Conservation (phyloP, 2,113 vertebrate species). For the Myodes glareolus region DNA sequence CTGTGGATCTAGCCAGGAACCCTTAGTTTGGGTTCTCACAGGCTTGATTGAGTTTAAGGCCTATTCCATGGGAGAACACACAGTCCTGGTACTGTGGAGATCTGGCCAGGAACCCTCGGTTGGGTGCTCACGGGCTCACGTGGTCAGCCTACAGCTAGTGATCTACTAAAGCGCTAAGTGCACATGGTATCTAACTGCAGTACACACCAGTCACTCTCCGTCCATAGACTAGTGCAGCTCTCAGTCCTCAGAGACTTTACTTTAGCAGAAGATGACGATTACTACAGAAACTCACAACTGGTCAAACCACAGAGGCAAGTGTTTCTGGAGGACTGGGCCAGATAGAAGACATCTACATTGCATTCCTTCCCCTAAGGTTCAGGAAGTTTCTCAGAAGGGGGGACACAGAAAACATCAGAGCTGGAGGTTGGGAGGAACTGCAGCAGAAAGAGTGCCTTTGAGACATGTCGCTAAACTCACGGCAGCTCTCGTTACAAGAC, state of each 20-base stretch:
- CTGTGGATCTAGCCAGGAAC: too few relatives aligned
- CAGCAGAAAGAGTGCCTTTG: not conserved
- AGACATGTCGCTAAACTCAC: not conserved
- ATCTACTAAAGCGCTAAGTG: not conserved
- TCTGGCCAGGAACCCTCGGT: not conserved
- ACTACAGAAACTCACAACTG: not conserved
- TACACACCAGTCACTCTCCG: not conserved
- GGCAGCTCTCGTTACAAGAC: not conserved
- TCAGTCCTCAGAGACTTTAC: not conserved
- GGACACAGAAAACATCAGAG: not conserved
- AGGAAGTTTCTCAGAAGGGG: not conserved
- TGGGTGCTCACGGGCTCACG: not conserved
- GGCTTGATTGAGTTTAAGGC: not conserved
- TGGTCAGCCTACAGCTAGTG: not conserved
- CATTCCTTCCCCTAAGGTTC: not conserved
- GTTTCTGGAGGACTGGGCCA: not conserved
- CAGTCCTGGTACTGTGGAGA: not conserved
- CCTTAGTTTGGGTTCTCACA: too few relatives aligned
- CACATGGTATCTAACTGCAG: not conserved
- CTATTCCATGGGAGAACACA: not conserved
- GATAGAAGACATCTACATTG: not conserved
- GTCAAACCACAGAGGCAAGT: not conserved
- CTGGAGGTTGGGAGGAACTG: not conserved
- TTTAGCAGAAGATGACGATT: not conserved
- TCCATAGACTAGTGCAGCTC: not conserved